Evolutionary conservation across 2,797 vertebrate species (phyloP), one percentile per base, ranked within the genome.

Genomic region (Malurus leucopterus): DNA sequence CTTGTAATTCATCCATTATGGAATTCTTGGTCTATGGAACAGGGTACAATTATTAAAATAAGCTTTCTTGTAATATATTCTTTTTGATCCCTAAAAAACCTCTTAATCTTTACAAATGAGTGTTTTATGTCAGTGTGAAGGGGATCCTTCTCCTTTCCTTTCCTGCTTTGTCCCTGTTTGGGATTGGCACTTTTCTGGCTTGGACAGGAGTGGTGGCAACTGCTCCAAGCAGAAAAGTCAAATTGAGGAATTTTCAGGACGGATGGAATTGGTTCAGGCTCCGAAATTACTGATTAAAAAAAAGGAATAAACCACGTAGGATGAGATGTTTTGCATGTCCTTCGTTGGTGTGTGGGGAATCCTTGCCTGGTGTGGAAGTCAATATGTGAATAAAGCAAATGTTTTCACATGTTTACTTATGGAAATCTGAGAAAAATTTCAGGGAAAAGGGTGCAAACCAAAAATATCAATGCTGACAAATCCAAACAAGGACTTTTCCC

Each of bases 11-110:
- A 22, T 53, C 49, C 59, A 40, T 67, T 58, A 21, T 23, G 47
- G 55, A 53, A 75, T 19, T 22, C 55, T n/a, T 34, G 12, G 49
- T 75, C 49, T 47, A 0, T 3, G 32, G 55, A 74, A 68, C 34
- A 47, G 40, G 43, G 73, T 70, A 90, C 84, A 75, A 26, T 84
- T 78, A 46, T 40, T 47, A 73, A 83, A 93, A 78, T 53, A n/a
- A 81, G 8, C 24, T 76, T 44, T 36, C 46, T 73, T 36, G 20
- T 44, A 40, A 59, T 24, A 24, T 8, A 26, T 63, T 85, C 24
- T 54, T 87, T 91, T 67, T 55, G 21, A 68, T 73, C 55, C 18
- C 38, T 81, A 22, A 46, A 75, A 74, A 13, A 0, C 2, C 14
- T 36, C 43, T 51, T 62, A 26, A 36, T 46, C 69, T 65, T 58